These are phyloP conservation scores for Xerus rutilus DNA, from an alignment of 2,797 vertebrate genomes.

Conservation along the genomic window DNA sequence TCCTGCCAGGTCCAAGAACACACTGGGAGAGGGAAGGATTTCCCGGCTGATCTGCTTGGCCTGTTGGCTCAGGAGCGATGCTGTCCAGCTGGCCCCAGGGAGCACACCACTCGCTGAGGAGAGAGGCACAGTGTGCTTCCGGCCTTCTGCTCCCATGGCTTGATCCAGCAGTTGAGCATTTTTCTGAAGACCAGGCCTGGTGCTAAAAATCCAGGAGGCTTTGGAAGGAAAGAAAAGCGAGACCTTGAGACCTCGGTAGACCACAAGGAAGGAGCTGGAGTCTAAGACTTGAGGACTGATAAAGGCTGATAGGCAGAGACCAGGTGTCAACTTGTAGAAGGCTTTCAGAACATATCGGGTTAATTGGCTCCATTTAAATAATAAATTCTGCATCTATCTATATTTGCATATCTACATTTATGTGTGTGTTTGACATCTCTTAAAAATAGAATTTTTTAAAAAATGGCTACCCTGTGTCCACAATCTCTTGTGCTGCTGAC, in stretches of 20 bases:
- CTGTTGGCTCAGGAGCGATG: conserved; percentile 71
- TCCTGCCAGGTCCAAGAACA: conserved; percentile 71
- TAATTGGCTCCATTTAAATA: neutral
- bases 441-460: too few species aligned
- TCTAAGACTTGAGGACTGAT: too few species aligned
- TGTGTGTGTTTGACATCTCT: too few species aligned
- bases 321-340: neutral
- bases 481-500: neutral
- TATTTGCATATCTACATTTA: too few species aligned
- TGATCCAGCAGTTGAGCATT: neutral
- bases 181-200: neutral
- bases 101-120: neutral
- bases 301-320: neutral
- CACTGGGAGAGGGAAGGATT: conserved; percentile 69
- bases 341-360: neutral
- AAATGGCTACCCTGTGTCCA: neutral
- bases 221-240: neutral
- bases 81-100: conserved; percentile 68
- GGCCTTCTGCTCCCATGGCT: neutral
- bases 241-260: neutral
- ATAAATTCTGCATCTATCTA: too few species aligned
- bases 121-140: neutral
- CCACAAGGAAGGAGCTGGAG: neutral
- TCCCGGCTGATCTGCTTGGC: conserved; percentile 76
- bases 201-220: neutral